Evolutionary conservation across 2,888 invertebrate genomes (phyloP), one percentile per base, ranked within the genome.

Genomic region (Parthenolecanium corni): DNA sequence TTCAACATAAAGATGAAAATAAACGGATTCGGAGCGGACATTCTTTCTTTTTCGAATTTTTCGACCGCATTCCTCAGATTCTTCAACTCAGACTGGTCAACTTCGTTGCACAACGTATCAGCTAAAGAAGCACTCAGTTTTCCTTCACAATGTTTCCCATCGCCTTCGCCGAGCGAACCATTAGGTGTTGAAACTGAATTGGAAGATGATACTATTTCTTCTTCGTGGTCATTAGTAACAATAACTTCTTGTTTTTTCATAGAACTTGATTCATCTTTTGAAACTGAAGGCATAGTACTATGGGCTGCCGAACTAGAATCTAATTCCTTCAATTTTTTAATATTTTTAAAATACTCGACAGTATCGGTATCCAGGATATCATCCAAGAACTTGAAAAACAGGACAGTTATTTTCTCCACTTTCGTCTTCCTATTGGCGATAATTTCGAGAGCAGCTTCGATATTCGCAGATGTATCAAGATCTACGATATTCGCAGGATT

Each of bases 21-120:
- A 36, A 31, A 61, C 6, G 61, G 61, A 51, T 61, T 61, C 6
- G 61, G 61, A 49, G 61, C 36, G 3, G 61, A 49, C 18, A 61
- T 18, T 12, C 61, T 47, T 61, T 51, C 38, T 21, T 24, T 61
- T 23, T 61, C 61, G 24, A 61, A 61, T n/a, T 61, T 31, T 2
- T 61, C 61, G 38, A 61, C 38, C 2, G 14, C 12, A 11, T 51
- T 23, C 49, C 38, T 46, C 12, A 49, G n/a, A 20, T 23, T 16
- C 51, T 61, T 49, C 3, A 51, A 20, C 5, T 61, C 20, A 31
- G 4, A 6, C 31, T 31, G 31, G 5, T 9, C 9, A 6, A 6
- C 31, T 6, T 4, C 9, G 31, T 31, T 31, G 9, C 9, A 4
- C 9, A 31, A 31, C 9, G 9, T 9, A 9, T 6, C 4, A 9